A percentile compares a stretch with the other conserved stretches of the same genome.
These are phyloP conservation scores for Ondatra zibethicus DNA, from an alignment of 2,113 vertebrate genomes.

Conservation along the genomic window DNA sequence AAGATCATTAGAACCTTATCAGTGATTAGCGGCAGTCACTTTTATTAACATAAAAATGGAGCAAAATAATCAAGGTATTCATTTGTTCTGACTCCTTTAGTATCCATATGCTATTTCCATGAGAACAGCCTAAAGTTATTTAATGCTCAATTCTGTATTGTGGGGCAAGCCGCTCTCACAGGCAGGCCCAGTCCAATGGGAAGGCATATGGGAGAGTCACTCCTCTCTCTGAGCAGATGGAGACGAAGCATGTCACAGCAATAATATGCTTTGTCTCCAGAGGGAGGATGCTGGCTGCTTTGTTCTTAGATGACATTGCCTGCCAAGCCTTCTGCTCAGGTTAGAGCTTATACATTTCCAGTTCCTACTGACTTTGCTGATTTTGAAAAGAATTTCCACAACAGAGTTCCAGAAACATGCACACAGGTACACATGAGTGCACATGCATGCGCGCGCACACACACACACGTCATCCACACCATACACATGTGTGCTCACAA, in stretches of 20 bases:
- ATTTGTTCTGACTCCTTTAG: conserved; percentile 77
- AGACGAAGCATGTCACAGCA: conserved; percentile 83
- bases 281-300: conserved; percentile 84
- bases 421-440: too few relatives aligned
- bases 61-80: conserved; percentile 70
- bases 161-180: conserved; percentile 73
- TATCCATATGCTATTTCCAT: conserved; percentile 80
- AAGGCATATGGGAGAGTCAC: conserved; percentile 84
- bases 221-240: conserved; percentile 86
- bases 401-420: conserved; percentile 36
- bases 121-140: conserved; percentile 81
- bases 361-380: conserved; percentile 70
- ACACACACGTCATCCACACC: background rate
- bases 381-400: conserved; percentile 38
- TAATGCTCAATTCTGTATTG: conserved; percentile 80
- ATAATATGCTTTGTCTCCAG: conserved; percentile 87
- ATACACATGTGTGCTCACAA: background rate
- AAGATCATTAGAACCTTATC: conserved; percentile 47
- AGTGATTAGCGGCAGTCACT: conserved; percentile 57
- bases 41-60: conserved; percentile 62
- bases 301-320: conserved; percentile 75
- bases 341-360: conserved; percentile 59
- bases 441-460: background rate
- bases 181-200: conserved; percentile 76
- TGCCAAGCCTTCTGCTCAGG: conserved; percentile 82